Conservation (phyloP, 2,888 invertebrate species). For the Ischnura elegans region DNA sequence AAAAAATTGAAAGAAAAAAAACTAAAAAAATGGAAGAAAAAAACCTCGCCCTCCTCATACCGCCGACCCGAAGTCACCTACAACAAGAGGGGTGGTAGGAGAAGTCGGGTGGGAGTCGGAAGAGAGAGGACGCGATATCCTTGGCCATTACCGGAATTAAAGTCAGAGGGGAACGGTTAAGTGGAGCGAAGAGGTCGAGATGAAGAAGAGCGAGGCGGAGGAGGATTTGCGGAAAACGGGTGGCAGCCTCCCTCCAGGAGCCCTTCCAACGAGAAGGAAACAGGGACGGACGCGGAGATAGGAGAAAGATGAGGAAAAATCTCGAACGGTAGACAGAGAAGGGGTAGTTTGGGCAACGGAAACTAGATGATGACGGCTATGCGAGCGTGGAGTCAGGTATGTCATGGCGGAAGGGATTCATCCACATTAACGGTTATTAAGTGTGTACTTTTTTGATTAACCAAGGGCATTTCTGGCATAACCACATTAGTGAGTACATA, state of each 20-base stretch:
- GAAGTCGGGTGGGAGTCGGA: not conserved
- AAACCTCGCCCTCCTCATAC: not conserved
- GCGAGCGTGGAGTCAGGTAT: slow-evolving; percentile 1
- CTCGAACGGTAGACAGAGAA: too few species aligned
- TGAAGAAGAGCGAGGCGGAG: not conserved
- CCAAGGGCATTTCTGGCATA: too few species aligned
- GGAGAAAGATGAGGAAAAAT: not conserved
- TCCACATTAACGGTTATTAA: too few species aligned
- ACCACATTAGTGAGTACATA: too few species aligned
- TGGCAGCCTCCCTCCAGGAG: too few species aligned
- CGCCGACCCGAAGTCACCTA: slow-evolving; percentile 7
- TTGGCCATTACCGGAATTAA: slow-evolving; percentile 66
- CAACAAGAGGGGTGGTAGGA: not conserved
- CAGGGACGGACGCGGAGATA: not conserved
- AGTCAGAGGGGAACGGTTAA: slow-evolving; percentile 47
- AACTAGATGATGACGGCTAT: not conserved
- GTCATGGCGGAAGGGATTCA: not conserved
- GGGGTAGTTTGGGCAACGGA: not conserved
- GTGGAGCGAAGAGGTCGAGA: not conserved
- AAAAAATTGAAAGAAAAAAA: slow-evolving; percentile 41
- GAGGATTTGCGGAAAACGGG: slow-evolving; percentile 19
- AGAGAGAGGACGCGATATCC: not conserved
- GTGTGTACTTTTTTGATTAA: too few species aligned
- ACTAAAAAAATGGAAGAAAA: too few species aligned
- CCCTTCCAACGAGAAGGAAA: too few species aligned